Evolutionary conservation across 1,140 invertebrate genomes (phyloP), one percentile per base, ranked within the genome.

Genomic region (Drosophila sp.): DNA sequence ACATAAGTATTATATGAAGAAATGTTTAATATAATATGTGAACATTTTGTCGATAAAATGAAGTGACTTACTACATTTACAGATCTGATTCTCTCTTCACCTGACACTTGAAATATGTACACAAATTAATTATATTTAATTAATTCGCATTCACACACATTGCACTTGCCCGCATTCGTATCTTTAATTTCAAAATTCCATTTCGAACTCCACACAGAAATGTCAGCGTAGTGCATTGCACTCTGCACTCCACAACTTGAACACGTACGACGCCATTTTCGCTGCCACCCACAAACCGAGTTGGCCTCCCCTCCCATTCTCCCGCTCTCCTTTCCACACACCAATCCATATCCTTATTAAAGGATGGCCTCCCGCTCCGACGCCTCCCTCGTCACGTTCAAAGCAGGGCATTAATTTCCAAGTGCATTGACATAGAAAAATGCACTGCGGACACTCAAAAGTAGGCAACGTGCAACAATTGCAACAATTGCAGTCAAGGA

Each of bases 381-480:
- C n/a, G n/a, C n/a, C 27, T 36, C 8, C 13, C 50, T 58, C 72
- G 51, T 64, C 41, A 14, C 54, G 36, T 36, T 21, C 27, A 46
- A 9, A 71, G 62, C 54, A 66, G 67, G 40, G 40, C 59, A 80
- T 80, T 86, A 86, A 80, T 59, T 66, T 78, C 67, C 64, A 82
- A 89, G 78, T 87, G 76, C 83, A 83, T 79, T 87, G 83, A 87
- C 83, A 87, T 74, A 87, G 69, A 87, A 87, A 86, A 54, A 76
- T 77, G 82, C 76, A 75, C 75, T 72, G 64, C 18, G 5, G 59
- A 56, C 64, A 57, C 76, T 56, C 61, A 71, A 74, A 87, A 87
- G 78, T 72, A 76, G 75, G 78, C 82, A 87, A 76, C 77, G 29
- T 51, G 43, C 65, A 54, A 36, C 53, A n/a, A n/a, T 41, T 8